phyloP scores from a whole-genome alignment of 1,140 invertebrate species.

The Drosophila truncata region DNA sequence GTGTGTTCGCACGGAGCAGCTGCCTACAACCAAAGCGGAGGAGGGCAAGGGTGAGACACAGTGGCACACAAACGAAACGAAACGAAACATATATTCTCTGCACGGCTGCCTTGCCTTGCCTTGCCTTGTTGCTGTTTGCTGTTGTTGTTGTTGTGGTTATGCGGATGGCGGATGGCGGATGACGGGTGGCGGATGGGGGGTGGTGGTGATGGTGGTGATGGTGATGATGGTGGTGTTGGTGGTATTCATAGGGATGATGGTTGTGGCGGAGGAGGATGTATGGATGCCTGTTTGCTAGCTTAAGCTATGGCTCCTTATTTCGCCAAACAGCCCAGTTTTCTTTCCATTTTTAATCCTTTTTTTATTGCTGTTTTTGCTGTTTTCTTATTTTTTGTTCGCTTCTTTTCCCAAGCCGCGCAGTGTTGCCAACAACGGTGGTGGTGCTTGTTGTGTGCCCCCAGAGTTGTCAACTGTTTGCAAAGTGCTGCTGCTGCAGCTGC shows the following conservation, averaged over 20 bases:
- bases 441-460: conserved; percentile 6
- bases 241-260: conserved; percentile 3
- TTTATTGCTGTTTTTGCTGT: no score
- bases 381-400: conserved; percentile 10
- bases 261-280: not conserved
- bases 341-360: conserved; percentile 11
- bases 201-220: not conserved
- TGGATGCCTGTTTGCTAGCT: conserved; percentile 9
- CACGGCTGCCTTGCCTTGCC: conserved; percentile 8
- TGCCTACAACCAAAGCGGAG: conserved; percentile 15
- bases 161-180: conserved; percentile 15
- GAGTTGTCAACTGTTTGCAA: conserved; percentile 10
- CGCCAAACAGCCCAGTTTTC: conserved; percentile 16
- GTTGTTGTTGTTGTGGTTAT: conserved; percentile 42
- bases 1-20: conserved; percentile 25
- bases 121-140: conserved; percentile 26
- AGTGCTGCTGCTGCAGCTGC: not conserved
- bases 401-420: conserved; percentile 33
- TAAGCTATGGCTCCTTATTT: conserved; percentile 23
- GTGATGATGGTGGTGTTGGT: not conserved
- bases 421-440: conserved; percentile 45
- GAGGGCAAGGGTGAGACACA: conserved; percentile 20
- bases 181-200: conserved; percentile 11
- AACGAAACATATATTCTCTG: conserved; percentile 19
- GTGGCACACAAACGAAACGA: conserved; percentile 23